Evolutionary conservation across 2,113 vertebrate species (phyloP).

Genomic region (Xiphophorus couchianus): DNA sequence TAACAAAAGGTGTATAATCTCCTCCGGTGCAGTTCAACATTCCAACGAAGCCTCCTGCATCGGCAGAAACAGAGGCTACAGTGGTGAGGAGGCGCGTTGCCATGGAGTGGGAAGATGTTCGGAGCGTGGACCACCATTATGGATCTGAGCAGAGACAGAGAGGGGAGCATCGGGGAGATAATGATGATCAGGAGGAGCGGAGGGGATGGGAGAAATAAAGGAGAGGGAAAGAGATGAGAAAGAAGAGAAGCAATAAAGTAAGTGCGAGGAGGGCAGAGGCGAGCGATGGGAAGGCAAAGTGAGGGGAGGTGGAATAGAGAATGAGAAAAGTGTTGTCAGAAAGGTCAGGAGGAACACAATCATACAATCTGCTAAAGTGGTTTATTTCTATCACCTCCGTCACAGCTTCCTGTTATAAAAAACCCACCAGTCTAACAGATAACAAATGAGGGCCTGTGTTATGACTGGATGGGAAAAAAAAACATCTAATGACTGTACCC

Average conservation of each 20-base stretch:
- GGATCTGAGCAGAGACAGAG: slow-evolving; percentile 37
- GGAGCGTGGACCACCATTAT: slow-evolving; percentile 55
- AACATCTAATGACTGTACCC: not conserved
- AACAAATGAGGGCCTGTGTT: not conserved
- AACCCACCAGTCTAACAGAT: slow-evolving; percentile 3
- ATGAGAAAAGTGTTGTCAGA: slow-evolving; percentile 25
- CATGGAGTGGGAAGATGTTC: slow-evolving; percentile 78
- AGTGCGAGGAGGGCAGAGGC: slow-evolving; percentile 61
- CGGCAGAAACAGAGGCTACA: slow-evolving; percentile 46
- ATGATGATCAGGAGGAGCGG: slow-evolving; percentile 25
- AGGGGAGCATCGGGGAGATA: slow-evolving; percentile 1
- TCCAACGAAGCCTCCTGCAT: slow-evolving; percentile 53
- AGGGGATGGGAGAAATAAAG: not conserved
- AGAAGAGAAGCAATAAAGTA: slow-evolving; percentile 62
- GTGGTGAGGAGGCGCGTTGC: slow-evolving; percentile 76
- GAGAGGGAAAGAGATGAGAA: slow-evolving; percentile 25
- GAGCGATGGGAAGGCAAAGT: slow-evolving; percentile 16
- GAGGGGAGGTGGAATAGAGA: slow-evolving; percentile 6
- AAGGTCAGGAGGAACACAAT: slow-evolving; percentile 26
- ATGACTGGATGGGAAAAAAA: not conserved
- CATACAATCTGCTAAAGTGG: slow-evolving; percentile 52
- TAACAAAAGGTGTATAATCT: slow-evolving; percentile 39
- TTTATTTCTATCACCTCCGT: slow-evolving; percentile 20
- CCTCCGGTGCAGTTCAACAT: slow-evolving; percentile 56
- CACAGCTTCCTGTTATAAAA: not conserved